phyloP scores from a whole-genome alignment of 2,113 vertebrate species.

The Corythornis cristatus region DNA sequence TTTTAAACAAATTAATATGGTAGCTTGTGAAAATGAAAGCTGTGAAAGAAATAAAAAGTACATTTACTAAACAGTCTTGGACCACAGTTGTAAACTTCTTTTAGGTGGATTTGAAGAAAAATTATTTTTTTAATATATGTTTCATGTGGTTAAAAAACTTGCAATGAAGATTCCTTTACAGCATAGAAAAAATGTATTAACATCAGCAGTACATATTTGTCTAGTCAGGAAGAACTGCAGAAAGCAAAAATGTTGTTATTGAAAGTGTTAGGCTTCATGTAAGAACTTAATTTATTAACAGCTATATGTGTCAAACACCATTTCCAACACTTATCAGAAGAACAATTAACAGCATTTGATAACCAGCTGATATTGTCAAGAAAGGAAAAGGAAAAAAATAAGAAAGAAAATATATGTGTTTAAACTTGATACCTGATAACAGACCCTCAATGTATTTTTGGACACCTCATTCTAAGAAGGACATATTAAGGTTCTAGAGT shows the following conservation, averaged over 20 bases:
- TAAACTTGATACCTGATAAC: not conserved
- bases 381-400: not conserved
- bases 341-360: not conserved
- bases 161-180: not conserved
- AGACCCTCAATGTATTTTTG: not conserved
- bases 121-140: not conserved
- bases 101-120: not conserved
- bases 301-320: not conserved
- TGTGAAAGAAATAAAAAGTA: not conserved
- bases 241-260: not conserved
- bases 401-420: no score
- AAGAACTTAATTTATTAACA: not conserved
- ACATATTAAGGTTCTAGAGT: no score
- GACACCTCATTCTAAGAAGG: no score
- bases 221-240: not conserved
- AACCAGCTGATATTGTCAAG: not conserved
- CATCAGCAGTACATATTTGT: no score
- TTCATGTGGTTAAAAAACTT: not conserved
- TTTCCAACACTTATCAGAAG: not conserved
- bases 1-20: not conserved
- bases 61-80: not conserved
- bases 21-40: not conserved
- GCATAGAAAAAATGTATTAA: no score
- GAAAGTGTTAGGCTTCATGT: not conserved
- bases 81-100: not conserved